Evolutionary conservation across 2,797 vertebrate species (phyloP).

Genomic region (Pyrocephalus nanus): DNA sequence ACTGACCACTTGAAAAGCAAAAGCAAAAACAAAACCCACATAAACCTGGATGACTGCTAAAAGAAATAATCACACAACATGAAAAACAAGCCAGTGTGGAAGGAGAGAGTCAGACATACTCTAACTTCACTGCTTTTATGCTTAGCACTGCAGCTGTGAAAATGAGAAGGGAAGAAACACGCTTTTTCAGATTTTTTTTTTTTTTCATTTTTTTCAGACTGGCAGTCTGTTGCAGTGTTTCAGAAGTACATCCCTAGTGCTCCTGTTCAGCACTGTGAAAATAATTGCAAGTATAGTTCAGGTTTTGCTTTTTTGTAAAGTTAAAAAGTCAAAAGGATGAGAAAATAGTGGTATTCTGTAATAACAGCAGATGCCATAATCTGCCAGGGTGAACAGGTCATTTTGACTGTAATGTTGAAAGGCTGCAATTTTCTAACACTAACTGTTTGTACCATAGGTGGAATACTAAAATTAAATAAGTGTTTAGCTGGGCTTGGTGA

Average conservation of each 20-base stretch:
- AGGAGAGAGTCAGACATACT: background rate
- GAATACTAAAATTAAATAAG: background rate
- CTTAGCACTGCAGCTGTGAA: background rate
- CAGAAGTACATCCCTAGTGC: background rate
- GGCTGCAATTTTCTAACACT: background rate
- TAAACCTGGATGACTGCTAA: background rate
- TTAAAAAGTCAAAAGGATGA: background rate
- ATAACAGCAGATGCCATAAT: background rate
- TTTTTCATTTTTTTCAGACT: no score
- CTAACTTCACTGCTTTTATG: constrained; percentile 4
- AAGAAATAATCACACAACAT: background rate
- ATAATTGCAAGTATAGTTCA: background rate
- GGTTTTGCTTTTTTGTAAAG: background rate
- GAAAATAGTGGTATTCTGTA: background rate
- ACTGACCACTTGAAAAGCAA: background rate
- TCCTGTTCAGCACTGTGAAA: background rate
- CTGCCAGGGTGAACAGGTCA: background rate
- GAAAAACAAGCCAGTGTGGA: background rate
- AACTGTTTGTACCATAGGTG: background rate
- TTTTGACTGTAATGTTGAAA: background rate
- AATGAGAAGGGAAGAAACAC: constrained; percentile 10
- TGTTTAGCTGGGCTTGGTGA: background rate
- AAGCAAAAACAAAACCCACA: background rate
- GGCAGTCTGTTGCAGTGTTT: background rate
- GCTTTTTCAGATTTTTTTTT: no score